A percentile compares a stretch with the other conserved stretches of the same genome.
phyloP scores from a whole-genome alignment of 2,113 vertebrate species.

The Heterotilapia buettikoferi region DNA sequence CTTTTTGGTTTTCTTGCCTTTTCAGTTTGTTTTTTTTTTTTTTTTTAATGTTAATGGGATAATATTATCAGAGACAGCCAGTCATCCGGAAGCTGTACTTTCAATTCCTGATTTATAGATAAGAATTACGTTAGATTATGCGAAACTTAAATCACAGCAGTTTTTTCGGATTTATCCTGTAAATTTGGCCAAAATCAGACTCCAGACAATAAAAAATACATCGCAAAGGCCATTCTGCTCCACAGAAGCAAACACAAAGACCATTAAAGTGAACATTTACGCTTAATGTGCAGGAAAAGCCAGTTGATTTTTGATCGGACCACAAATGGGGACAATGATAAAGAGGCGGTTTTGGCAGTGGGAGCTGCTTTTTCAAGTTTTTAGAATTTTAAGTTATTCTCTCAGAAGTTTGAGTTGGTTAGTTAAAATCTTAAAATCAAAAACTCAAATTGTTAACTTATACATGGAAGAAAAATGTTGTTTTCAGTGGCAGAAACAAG shows the following conservation, averaged over 20 bases:
- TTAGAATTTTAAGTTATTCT: too few relatives aligned
- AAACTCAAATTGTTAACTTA: too few relatives aligned
- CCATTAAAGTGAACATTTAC: neutral
- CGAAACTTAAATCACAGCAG: neutral
- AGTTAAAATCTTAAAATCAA: too few relatives aligned
- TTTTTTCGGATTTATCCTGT: neutral
- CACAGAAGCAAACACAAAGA: neutral
- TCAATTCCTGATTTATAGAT: neutral
- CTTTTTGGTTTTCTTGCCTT: neutral
- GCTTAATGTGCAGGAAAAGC: neutral
- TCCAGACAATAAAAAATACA: neutral
- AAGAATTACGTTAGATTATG: neutral
- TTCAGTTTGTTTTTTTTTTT: neutral
- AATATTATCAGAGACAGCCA: neutral
- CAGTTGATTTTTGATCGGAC: rapidly evolving
- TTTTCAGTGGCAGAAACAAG: too few relatives aligned
- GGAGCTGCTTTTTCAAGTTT: neutral
- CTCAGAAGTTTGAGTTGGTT: too few relatives aligned
- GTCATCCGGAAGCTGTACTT: neutral
- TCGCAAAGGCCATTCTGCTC: neutral
- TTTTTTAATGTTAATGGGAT: neutral
- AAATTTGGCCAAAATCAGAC: neutral
- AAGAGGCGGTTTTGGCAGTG: neutral
- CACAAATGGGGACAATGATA: neutral
- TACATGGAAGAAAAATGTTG: too few relatives aligned